phyloP scores from a whole-genome alignment of 2,113 vertebrate genomes.

The Origma solitaria region DNA sequence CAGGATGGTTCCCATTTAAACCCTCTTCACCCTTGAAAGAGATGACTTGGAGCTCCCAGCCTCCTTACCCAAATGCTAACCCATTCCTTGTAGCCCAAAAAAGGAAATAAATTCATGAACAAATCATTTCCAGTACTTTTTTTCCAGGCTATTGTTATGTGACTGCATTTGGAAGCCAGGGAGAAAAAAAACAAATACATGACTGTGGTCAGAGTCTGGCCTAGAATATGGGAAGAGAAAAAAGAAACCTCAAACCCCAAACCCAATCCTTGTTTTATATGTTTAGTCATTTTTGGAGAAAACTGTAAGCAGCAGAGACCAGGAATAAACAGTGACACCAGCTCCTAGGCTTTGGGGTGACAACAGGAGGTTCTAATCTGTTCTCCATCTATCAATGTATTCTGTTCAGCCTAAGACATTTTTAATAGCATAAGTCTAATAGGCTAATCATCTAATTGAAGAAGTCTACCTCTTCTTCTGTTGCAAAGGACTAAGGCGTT shows the following conservation, averaged over 20 bases:
- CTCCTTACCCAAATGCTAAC: neutral
- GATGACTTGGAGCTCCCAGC: neutral
- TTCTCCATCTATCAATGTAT: neutral
- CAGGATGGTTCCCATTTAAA: neutral
- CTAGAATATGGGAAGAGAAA: neutral
- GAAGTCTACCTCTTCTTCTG: neutral
- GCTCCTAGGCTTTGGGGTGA: neutral
- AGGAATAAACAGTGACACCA: neutral
- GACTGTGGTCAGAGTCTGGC: conserved; percentile 24
- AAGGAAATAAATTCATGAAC: conserved; percentile 46
- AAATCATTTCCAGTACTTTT: conserved; percentile 2
- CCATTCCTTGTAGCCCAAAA: conserved; percentile 7
- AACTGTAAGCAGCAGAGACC: neutral
- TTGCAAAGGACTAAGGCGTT: neutral
- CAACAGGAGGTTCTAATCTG: neutral
- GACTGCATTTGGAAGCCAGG: conserved; percentile 38
- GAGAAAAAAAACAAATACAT: conserved; percentile 34
- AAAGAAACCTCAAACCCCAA: neutral
- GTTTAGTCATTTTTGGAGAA: conserved; percentile 27
- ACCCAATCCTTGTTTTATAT: neutral
- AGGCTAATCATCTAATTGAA: neutral
- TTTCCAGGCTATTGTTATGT: conserved; percentile 49
- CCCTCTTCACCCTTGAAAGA: neutral
- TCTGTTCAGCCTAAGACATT: neutral
- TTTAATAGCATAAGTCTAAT: neutral